These are phyloP conservation scores for Pyrochroa serraticornis DNA, from an alignment of 2,888 invertebrate species.

Conservation along the genomic window DNA sequence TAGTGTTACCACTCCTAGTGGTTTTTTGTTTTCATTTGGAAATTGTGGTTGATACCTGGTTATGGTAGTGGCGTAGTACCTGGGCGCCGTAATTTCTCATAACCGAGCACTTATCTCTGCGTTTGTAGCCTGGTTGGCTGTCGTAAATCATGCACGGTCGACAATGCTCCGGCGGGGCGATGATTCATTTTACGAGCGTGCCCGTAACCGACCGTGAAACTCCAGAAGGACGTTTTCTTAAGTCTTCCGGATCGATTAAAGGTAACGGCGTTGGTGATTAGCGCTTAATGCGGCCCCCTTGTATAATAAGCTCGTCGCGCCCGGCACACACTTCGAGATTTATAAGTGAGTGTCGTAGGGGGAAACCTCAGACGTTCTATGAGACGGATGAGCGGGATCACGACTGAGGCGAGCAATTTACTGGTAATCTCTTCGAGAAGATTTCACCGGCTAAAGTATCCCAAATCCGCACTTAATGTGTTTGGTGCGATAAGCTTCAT, in stretches of 20 bases:
- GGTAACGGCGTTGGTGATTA: constrained; percentile 1
- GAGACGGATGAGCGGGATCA: constrained; percentile 30
- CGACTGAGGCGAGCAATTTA: constrained; percentile 27
- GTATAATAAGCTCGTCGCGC: constrained; percentile 3
- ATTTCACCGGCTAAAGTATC: constrained; percentile 19
- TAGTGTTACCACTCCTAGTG: too few species aligned
- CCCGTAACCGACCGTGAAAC: constrained; percentile 4
- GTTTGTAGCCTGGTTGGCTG: constrained; percentile 7
- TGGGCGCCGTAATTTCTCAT: constrained; percentile 3
- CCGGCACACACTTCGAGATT: constrained; percentile 10
- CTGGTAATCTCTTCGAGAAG: constrained; percentile 28
- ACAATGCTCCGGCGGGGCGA: constrained; percentile 1
- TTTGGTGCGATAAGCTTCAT: constrained; percentile 14
- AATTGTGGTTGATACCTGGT: too few species aligned
- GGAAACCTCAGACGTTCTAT: constrained; percentile 11
- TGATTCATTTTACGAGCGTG: constrained; percentile 21
- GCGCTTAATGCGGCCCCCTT: constrained; percentile 11
- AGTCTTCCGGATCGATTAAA: constrained; percentile 10
- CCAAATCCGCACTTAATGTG: constrained; percentile 15
- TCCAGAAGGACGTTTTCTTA: neutral
- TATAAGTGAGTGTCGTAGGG: constrained; percentile 2
- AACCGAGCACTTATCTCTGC: constrained; percentile 15
- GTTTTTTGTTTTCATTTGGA: too few species aligned
- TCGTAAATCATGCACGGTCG: constrained; percentile 14
- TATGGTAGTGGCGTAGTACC: neutral